These are phyloP conservation scores for Brachionus asplanchnoidis DNA, from an alignment of 1,140 invertebrate species.

Conservation along the genomic window DNA sequence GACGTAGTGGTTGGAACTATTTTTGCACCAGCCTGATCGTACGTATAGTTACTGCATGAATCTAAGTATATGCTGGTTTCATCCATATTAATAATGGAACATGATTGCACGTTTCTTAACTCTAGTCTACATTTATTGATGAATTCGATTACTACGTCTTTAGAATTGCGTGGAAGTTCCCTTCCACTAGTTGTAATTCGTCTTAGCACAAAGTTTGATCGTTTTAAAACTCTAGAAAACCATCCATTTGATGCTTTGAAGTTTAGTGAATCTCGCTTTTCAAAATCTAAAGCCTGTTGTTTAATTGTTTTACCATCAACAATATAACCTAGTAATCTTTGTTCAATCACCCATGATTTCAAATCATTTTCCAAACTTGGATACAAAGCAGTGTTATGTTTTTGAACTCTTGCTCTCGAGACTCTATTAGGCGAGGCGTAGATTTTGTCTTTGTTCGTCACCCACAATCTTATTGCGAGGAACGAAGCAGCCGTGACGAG, in stretches of 20 bases:
- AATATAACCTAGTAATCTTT: neutral
- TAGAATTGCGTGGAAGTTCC: neutral
- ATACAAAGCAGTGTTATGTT: neutral
- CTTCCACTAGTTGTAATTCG: neutral
- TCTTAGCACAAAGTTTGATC: neutral
- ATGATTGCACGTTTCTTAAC: neutral
- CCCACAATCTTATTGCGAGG: neutral
- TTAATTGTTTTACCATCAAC: neutral
- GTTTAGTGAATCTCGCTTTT: neutral
- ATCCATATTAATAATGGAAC: no score
- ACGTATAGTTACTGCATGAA: neutral
- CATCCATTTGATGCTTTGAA: slow-evolving; percentile 3
- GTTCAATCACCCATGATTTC: no score
- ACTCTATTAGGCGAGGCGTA: neutral
- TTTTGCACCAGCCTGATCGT: neutral
- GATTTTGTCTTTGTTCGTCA: neutral
- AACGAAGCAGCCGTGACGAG: no score
- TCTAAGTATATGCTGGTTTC: no score
- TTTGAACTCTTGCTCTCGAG: neutral
- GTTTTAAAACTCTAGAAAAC: neutral
- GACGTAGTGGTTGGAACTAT: neutral
- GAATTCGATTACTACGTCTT: neutral
- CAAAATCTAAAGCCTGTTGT: neutral
- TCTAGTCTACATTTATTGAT: neutral
- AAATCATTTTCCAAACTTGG: neutral